Conservation (phyloP, 37 sponge, comb jelly and placozoan genomes). For the Ephydatia muelleri region DNA sequence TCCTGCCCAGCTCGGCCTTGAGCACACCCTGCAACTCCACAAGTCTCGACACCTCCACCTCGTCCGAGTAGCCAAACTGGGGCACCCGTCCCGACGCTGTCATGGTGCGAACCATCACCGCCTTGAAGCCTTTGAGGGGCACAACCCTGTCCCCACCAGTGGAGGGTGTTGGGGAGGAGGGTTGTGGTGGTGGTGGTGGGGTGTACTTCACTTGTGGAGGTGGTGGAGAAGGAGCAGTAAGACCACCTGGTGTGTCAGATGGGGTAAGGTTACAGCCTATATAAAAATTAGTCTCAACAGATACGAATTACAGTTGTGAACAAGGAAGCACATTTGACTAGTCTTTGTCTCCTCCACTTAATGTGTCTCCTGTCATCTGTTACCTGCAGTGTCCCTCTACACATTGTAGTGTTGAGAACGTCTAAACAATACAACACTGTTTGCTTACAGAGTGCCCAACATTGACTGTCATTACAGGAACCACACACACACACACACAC, state of each 20-base stretch:
- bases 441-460: background rate
- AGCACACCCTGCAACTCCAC: constrained; percentile 31
- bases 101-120: constrained; percentile 97
- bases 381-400: too few relatives aligned
- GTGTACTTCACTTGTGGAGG: constrained; percentile 7
- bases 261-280: too few relatives aligned
- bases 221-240: background rate
- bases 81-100: constrained; percentile 88
- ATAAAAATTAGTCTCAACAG: too few relatives aligned
- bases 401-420: too few relatives aligned
- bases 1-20: constrained; percentile 18
- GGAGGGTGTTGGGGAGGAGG: constrained; percentile 5
- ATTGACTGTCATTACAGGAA: background rate
- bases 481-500: too few relatives aligned
- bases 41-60: constrained; percentile 72
- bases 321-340: too few relatives aligned
- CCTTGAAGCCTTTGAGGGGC: constrained; percentile 71
- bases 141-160: constrained; percentile 43
- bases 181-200: constrained; percentile 2
- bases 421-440: too few relatives aligned
- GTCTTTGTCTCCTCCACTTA: too few relatives aligned
- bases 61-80: constrained; percentile 95
- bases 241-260: background rate
- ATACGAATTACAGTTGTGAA: too few relatives aligned
- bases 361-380: too few relatives aligned